Base-by-base conservation (phyloP, 30 jellyfish, hydroid and myxozoan species). In the Chrysaora quinquecirrha region DNA sequence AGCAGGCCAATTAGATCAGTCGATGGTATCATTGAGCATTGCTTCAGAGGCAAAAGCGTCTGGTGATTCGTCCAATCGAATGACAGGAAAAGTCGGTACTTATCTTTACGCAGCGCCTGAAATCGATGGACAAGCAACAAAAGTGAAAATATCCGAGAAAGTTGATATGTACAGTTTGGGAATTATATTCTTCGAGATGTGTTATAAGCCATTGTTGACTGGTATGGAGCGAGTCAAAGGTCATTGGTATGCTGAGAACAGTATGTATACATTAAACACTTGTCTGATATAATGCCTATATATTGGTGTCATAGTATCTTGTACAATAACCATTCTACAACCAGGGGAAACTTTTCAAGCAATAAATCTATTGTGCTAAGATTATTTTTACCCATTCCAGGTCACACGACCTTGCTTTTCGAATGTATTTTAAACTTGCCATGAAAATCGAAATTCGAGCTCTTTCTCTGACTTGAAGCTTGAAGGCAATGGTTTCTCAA, bases 61-160 rank as follows among this genome's bases (percentile, higher is more conserved):
- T 11, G 49, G 88, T n/a, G 93, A 76, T 30, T 85, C 95, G 33
- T 48, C 88, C 30, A 95, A 79, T 58, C 69, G 85, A n/a, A 78
- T 85, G 96, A 91, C 98, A 3, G 98, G 98, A 12, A 86, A 87
- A 64, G 99, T 94, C 23, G 99, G 99, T 30, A 94, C 99, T 19
- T 96, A 93, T 1, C 89, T 88, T 34, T 94, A 94, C 38, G 97
- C 83, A 29, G 99, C 99, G 46, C 99, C 99, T 54, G 99, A 94
- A 78, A 83, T 94, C 22, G 96, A 82, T 47, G 35, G 28, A 24
- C 70, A 76, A 1, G 80, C 73, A 18, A 49, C 64, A 48, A 73
- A 82, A n/a, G 93, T 94, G 47, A 88, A 77, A 65, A 79, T 86
- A 66, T 78, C 99, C 28, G 95, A 92, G 46, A 87, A 84, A 78